Conservation (phyloP, 1,140 invertebrate genomes). For the Oscheius sp. region DNA sequence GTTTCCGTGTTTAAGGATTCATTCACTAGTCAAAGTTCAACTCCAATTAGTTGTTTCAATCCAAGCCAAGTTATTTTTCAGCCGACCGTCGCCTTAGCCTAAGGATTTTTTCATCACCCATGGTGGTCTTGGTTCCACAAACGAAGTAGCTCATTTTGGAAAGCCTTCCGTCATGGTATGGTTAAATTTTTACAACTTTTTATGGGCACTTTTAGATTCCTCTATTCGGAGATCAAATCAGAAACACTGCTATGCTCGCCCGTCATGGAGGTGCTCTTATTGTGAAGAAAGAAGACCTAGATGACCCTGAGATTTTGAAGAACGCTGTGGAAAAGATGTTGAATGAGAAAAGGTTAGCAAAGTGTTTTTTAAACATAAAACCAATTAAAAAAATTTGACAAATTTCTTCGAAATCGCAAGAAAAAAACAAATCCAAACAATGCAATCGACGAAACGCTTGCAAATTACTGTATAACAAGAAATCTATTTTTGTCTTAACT, state of each 20-base stretch:
- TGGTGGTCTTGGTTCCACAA: constrained; percentile 42
- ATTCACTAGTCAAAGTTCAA: no score
- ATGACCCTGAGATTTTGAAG: not conserved
- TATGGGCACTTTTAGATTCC: constrained; percentile 35
- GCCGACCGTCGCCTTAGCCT: constrained; percentile 40
- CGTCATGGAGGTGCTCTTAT: constrained; percentile 32
- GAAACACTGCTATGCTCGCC: constrained; percentile 39
- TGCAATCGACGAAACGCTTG: no score
- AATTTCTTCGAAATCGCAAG: no score
- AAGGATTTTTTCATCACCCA: constrained; percentile 53
- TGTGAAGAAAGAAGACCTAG: constrained; percentile 30
- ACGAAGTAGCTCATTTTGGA: constrained; percentile 41
- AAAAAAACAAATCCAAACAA: no score
- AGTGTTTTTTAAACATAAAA: not conserved
- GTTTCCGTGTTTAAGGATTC: no score
- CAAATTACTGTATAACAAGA: no score
- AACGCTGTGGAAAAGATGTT: constrained; percentile 26
- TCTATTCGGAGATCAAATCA: constrained; percentile 45
- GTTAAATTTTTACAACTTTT: not conserved
- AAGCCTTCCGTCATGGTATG: constrained; percentile 39
- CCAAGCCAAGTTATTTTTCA: no score
- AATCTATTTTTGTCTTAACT: no score
- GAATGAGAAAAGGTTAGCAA: constrained; percentile 12
- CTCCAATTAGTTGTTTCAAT: no score
- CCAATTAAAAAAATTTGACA: no score